These are phyloP conservation scores for Erpornis zantholeuca DNA, from an alignment of 2,113 vertebrate genomes.

Conservation along the genomic window DNA sequence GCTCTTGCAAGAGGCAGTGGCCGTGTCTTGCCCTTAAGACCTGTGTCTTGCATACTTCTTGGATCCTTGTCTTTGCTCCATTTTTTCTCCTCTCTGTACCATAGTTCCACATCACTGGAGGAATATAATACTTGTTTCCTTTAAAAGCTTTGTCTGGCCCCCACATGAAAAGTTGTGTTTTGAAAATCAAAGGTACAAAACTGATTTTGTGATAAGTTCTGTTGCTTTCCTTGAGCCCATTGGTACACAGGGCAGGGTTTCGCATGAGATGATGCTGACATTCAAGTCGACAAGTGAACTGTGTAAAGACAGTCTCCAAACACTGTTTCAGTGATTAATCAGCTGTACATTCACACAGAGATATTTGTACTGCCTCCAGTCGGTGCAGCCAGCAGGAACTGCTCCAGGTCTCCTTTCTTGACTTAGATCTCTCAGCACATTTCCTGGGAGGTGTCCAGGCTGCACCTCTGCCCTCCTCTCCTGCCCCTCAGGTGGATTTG, in stretches of 20 bases:
- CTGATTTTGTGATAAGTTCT: not conserved
- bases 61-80: not conserved
- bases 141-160: not conserved
- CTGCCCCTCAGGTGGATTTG: not conserved
- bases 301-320: not conserved
- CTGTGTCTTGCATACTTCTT: not conserved
- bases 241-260: not conserved
- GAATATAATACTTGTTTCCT: not conserved
- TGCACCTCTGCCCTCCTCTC: not conserved
- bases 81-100: not conserved
- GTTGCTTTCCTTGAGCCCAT: not conserved
- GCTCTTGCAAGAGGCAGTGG: not conserved
- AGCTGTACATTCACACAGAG: not conserved
- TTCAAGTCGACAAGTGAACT: not conserved
- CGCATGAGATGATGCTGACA: not conserved
- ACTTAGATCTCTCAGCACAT: not conserved
- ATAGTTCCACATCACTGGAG: not conserved
- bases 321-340: not conserved
- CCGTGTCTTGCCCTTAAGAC: rapidly evolving
- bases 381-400: not conserved
- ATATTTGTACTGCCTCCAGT: not conserved
- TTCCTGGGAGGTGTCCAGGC: not conserved
- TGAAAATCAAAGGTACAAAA: not conserved
- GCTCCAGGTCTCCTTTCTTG: not conserved
- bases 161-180: not conserved